phyloP scores from a whole-genome alignment of 1,140 invertebrate species.

The Sweltsa coloradensis region DNA sequence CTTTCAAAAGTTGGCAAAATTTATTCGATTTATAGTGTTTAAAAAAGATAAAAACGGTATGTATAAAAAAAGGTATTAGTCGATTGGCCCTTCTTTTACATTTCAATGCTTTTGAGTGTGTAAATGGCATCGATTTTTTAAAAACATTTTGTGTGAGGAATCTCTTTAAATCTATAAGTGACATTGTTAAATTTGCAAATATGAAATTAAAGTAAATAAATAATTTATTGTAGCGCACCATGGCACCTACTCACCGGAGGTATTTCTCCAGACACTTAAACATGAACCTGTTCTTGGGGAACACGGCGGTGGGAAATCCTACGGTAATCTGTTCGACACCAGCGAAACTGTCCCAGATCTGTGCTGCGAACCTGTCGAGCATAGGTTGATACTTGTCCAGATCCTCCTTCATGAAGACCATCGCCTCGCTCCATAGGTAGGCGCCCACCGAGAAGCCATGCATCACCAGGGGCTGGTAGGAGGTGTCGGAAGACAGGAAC shows the following conservation, averaged over 20 bases:
- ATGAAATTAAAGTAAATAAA: too few relatives aligned
- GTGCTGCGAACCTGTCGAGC: constrained; percentile 55
- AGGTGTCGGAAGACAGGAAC: constrained; percentile 49
- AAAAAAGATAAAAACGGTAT: too few relatives aligned
- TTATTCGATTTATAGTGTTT: too few relatives aligned
- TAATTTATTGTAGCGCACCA: too few relatives aligned
- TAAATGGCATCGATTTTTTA: too few relatives aligned
- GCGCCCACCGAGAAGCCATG: constrained; percentile 85
- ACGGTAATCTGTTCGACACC: constrained; percentile 68
- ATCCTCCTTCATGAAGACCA: constrained; percentile 49
- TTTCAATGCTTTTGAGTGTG: too few relatives aligned
- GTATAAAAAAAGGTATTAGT: too few relatives aligned
- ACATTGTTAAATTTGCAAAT: too few relatives aligned
- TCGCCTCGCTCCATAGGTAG: constrained; percentile 72
- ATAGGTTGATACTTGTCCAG: constrained; percentile 48
- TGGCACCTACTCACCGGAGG: constrained; percentile 50
- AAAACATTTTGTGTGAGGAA: too few relatives aligned
- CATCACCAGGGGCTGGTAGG: constrained; percentile 52
- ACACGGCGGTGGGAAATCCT: constrained; percentile 65
- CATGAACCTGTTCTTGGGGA: constrained; percentile 61
- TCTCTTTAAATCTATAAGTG: too few relatives aligned
- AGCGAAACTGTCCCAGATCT: constrained; percentile 78
- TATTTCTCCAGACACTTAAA: constrained; percentile 57
- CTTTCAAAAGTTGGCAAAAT: too few relatives aligned
- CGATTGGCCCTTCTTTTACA: too few relatives aligned